Conservation (phyloP, 2,888 invertebrate species). For the Linyphia triangularis region DNA sequence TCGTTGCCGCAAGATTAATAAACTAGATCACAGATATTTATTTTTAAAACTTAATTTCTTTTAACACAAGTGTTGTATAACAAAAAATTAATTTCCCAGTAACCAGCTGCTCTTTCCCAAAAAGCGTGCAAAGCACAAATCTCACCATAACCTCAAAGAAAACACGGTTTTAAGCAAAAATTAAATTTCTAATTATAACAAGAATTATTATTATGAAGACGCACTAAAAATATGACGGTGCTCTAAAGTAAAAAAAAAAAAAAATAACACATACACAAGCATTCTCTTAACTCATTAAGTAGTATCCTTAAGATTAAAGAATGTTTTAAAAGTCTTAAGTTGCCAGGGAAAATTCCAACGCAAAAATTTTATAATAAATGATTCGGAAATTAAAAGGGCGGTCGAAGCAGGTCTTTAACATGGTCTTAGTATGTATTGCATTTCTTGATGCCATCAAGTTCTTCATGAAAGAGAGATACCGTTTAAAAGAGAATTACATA, state of each 20-base stretch:
- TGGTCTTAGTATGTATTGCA: too few species aligned
- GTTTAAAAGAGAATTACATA: too few species aligned
- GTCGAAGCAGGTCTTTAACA: too few species aligned
- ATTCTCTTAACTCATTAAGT: too few species aligned
- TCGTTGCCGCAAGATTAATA: too few species aligned
- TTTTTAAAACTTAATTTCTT: too few species aligned
- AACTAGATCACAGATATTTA: too few species aligned
- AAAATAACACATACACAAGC: too few species aligned
- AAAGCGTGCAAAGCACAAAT: background rate
- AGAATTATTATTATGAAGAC: slow-evolving; percentile 1
- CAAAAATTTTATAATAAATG: too few species aligned
- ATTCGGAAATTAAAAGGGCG: too few species aligned
- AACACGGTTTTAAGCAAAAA: background rate
- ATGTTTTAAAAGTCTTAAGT: background rate
- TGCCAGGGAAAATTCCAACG: background rate
- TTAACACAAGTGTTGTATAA: background rate
- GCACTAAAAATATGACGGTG: background rate
- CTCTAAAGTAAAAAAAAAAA: background rate
- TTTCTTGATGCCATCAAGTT: too few species aligned
- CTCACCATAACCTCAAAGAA: background rate
- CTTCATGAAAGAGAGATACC: too few species aligned
- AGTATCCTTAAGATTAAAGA: background rate
- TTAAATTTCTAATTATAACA: slow-evolving; percentile 8
- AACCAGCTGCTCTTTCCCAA: background rate
- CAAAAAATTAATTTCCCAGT: background rate